Evolutionary conservation across 2,797 vertebrate species (phyloP), one percentile per base, ranked within the genome.

Genomic region (Oryzias sinensis): DNA sequence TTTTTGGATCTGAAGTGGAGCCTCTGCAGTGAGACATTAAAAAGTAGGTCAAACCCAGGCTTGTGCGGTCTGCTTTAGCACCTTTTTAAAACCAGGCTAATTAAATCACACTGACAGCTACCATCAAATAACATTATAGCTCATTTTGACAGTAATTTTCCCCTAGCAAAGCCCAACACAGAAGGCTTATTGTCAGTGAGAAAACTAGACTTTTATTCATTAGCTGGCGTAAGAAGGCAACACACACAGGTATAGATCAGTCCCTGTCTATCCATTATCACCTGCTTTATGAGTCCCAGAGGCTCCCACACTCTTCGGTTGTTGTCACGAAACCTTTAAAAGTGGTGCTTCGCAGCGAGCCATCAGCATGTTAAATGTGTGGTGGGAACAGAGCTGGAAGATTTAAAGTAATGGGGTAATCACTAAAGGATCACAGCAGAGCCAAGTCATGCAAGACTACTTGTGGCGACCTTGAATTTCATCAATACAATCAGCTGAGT

Each of bases 391-490:
- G 62, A 86, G 82, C 81, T 78, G 61, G 65, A 72, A 79, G 74
- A 83, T 81, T 81, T 72, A 66, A 57, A 70, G 71, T 76, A 81
- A 88, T 84, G 79, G 72, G 81, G 81, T 88, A 83, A 86, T 86
- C 69, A 73, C 50, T 67, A 70, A 75, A 75, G 72, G 63, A 74
- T 65, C 70, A 64, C 42, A 44, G 54, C 14, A 18, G 27, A 63
- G 50, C 47, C 9, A 48, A 82, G 80, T 79, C 83, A 77, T 16
- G 79, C 76, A 72, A 72, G 63, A 68, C 58, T 51, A 52, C 61
- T 65, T 70, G 80, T 33, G 48, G 49, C 57, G 61, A 83, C 79
- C 68, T 83, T 80, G 76, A 64, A 41, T 72, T 70, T 63, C n/a
- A 61, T 86, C 81, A 72, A 74, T 72, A 77, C 64, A 70, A 70